These are phyloP conservation scores for Terrapene triunguis DNA, from an alignment of 2,113 vertebrate genomes.

Conservation along the genomic window DNA sequence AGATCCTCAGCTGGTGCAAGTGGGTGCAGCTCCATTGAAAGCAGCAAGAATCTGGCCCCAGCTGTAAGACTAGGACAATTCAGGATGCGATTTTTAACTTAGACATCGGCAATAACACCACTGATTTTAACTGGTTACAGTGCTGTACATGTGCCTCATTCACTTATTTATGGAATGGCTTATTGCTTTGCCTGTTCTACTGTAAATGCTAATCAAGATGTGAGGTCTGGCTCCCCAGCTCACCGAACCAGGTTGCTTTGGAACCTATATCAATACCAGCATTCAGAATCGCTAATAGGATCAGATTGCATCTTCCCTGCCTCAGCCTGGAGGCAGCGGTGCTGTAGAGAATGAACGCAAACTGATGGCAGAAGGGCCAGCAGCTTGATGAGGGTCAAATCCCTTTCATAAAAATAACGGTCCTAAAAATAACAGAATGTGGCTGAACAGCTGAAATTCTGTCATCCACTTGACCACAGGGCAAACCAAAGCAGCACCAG, in stretches of 20 bases:
- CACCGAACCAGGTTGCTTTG: constrained; percentile 50
- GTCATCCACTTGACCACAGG: not conserved
- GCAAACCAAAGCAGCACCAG: not conserved
- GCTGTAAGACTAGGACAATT: not conserved
- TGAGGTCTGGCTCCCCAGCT: constrained; percentile 25
- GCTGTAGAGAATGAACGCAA: not conserved
- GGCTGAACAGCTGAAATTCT: not conserved
- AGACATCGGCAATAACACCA: not conserved
- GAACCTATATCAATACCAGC: constrained; percentile 25
- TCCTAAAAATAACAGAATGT: not conserved
- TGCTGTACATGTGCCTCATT: not conserved
- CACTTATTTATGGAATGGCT: constrained; percentile 54
- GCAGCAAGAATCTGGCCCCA: fast-evolving
- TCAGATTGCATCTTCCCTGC: fast-evolving
- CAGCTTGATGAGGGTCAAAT: not conserved
- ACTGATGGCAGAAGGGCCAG: not conserved
- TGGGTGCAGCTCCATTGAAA: fast-evolving
- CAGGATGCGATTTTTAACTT: not conserved
- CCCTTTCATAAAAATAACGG: not conserved
- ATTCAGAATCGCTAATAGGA: constrained; percentile 3
- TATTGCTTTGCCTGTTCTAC: constrained; percentile 56
- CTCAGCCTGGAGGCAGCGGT: not conserved
- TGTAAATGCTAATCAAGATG: constrained; percentile 59
- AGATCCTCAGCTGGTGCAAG: not conserved
- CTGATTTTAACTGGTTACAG: not conserved